These are phyloP conservation scores for Philotrypesis tridentata DNA, from an alignment of 1,140 invertebrate species.

Conservation along the genomic window DNA sequence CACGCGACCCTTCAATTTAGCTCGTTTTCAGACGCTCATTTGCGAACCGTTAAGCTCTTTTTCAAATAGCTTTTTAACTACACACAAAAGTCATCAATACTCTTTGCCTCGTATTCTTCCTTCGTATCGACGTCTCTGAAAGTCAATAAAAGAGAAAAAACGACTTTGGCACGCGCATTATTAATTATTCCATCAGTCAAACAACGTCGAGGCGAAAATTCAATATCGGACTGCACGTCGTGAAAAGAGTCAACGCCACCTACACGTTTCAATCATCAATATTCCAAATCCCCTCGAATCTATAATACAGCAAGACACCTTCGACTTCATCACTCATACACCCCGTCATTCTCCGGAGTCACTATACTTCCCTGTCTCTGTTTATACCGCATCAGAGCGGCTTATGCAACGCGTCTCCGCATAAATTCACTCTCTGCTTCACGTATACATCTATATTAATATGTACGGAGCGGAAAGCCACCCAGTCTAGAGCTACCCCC, in stretches of 20 bases:
- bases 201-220: neutral
- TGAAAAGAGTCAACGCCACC: neutral
- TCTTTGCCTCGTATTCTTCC: too few species aligned
- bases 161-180: neutral
- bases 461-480: too few species aligned
- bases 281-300: neutral
- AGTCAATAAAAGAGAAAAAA: neutral
- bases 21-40: too few species aligned
- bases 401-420: constrained; percentile 41
- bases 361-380: neutral
- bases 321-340: neutral
- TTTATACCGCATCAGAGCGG: constrained; percentile 15
- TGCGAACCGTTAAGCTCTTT: too few species aligned
- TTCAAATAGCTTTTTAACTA: too few species aligned
- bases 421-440: constrained; percentile 6
- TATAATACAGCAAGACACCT: neutral
- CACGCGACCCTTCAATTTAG: too few species aligned
- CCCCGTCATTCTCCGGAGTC: neutral
- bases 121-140: too few species aligned
- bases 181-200: neutral
- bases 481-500: too few species aligned
- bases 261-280: neutral
- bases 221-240: neutral
- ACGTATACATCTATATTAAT: neutral
- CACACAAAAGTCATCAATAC: too few species aligned